Base-by-base conservation (phyloP, 1,140 invertebrate species). In the Pogonomyrmex californicus region DNA sequence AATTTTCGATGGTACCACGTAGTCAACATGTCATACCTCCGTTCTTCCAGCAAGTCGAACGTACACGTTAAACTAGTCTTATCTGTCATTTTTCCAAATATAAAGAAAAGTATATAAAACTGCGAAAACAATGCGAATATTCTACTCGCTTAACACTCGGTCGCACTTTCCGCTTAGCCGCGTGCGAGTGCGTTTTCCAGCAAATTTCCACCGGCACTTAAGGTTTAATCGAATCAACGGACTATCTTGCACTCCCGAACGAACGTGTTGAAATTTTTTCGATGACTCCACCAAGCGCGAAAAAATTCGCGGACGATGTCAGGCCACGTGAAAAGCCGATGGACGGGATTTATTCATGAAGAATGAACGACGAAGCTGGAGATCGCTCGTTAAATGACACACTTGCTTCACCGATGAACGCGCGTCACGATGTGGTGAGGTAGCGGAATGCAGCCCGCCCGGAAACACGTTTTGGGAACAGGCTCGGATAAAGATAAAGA, bases 21-120 rank as follows among this genome's bases (percentile, higher is more conserved):
- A 49, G 56, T 47, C 83, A 88, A 87, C 17, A 12, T 17, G 30
- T 14, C 60, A 10, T 75, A 90, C 85, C 88, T 82, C n/a, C 38
- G 33, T 51, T 68, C 6, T 5, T 85, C 81, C 9, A 51, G 66
- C n/a, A 51, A 4, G 1, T 79, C 88, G 17, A 83, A 62, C 5
- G 70, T 70, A 14, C 41, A 86, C 10, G 41, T 36, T n/a, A 87
- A 38, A 2, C 58, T 66, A 17, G 17, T 56, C 14, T 68, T 89
- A 9, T 79, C 63, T 9, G 41, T 54, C 85, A 89, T 90, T 5
- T 60, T 73, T 17, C 4, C 9, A 7, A 12, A 5, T 14, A 4
- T 23, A 23, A 23, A 23, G 23, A 23, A 23, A n/a, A 12, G 0
- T 30, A 0, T 44, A 56, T 12, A 1, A 23, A 10, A 33, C 33